Conservation (phyloP, 2,888 invertebrate genomes). For the Drosophila paranaensis region DNA sequence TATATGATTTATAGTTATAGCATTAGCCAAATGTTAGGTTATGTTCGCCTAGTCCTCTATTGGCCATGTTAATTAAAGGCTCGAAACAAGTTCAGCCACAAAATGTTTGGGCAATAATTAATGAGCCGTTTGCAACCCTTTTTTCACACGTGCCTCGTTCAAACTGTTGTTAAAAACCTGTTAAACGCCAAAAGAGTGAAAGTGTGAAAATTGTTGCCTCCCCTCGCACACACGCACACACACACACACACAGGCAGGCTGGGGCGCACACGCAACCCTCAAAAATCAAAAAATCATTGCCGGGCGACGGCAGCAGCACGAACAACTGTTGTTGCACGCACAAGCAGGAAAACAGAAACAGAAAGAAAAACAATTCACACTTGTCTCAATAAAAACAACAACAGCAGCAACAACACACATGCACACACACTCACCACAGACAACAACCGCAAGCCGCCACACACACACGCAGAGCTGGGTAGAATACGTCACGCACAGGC, state of each 20-base stretch:
- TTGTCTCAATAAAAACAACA: slow-evolving; percentile 78
- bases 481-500: slow-evolving; percentile 65
- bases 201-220: slow-evolving; percentile 69
- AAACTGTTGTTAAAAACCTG: slow-evolving; percentile 70
- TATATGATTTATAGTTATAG: slow-evolving; percentile 6
- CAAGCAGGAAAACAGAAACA: slow-evolving; percentile 63
- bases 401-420: slow-evolving; percentile 34
- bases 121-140: slow-evolving; percentile 42
- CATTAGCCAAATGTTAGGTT: slow-evolving; percentile 38
- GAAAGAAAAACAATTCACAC: slow-evolving; percentile 79
- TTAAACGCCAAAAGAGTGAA: slow-evolving; percentile 74
- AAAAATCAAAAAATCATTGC: slow-evolving; percentile 78
- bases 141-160: slow-evolving; percentile 47
- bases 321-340: slow-evolving; percentile 67
- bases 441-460: slow-evolving; percentile 73
- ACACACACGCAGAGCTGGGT: slow-evolving; percentile 45
- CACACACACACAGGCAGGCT: slow-evolving; percentile 21
- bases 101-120: slow-evolving; percentile 35
- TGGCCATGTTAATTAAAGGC: slow-evolving; percentile 23
- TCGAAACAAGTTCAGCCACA: background rate
- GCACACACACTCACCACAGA: slow-evolving; percentile 60
- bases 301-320: slow-evolving; percentile 60
- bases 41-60: slow-evolving; percentile 1
- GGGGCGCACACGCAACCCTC: slow-evolving; percentile 62
- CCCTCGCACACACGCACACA: slow-evolving; percentile 25